Conservation (phyloP, 2,113 vertebrate species). For the Raja brachyura region DNA sequence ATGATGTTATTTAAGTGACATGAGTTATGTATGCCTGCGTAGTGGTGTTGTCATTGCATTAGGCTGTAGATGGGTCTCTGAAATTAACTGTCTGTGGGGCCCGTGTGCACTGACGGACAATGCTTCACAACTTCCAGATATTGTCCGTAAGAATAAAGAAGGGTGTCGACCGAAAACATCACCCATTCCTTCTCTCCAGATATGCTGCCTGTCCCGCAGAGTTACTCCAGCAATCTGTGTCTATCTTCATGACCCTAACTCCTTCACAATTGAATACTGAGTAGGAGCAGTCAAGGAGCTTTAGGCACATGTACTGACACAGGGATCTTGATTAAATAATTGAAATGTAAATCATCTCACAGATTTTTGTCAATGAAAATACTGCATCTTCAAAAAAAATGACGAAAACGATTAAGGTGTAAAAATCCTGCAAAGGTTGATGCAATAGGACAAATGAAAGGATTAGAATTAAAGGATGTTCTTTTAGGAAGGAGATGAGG, state of each 20-base stretch:
- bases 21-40: neutral
- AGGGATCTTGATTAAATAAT: neutral
- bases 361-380: conserved; percentile 4
- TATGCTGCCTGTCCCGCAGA: too few species aligned
- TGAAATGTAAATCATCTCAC: neutral
- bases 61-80: neutral
- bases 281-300: neutral
- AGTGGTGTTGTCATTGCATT: conserved; percentile 19
- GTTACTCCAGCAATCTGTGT: too few species aligned
- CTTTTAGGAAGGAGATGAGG: too few species aligned
- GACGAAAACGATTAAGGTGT: neutral
- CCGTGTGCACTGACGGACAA: neutral
- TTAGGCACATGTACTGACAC: neutral
- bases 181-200: too few species aligned
- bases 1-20: neutral
- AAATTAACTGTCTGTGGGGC: neutral
- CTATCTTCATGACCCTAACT: neutral
- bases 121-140: neutral
- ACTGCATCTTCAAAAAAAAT: neutral
- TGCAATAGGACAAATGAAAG: neutral
- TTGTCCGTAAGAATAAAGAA: neutral
- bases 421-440: neutral
- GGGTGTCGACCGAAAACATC: too few species aligned
- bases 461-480: too few species aligned
- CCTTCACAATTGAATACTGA: neutral